Evolutionary conservation across 1,140 invertebrate genomes (phyloP), one percentile per base, ranked within the genome.

Genomic region (Drosophila kepulauana): DNA sequence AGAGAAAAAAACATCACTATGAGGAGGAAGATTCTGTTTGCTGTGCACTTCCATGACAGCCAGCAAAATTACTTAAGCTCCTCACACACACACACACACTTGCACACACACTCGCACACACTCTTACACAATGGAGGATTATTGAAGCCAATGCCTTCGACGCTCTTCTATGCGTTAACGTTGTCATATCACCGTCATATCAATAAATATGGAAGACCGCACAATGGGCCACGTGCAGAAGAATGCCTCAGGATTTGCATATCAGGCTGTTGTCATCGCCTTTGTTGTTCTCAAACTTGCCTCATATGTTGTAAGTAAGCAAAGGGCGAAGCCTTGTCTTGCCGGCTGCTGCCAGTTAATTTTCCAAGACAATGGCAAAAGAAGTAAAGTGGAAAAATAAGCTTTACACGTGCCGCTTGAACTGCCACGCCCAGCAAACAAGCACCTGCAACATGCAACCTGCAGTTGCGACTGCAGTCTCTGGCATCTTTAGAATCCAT

Each of bases 171-270:
- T 25, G 20, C 20, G 20, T 25, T 25, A 25, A 58, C 82, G 78
- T 77, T 87, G 84, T 88, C 82, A 80, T 84, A 87, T 87, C 84
- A 82, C 77, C 84, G 77, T 87, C 84, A 88, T 88, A 89, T 88
- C 84, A 88, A 88, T 88, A 88, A 88, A 88, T 88, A 84, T 89
- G 70, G 74, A 78, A 41, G 67, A 81, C 58, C 81, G 48, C 70
- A 88, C 77, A 88, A 88, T 84, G 84, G 85, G 80, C 69, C 73
- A 80, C 80, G 73, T 56, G 54, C 35, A 15, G 49, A 65, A 38
- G 65, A 61, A 54, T 65, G 68, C 28, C 61, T 30, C 65, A 61
- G 80, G 84, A 87, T 88, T 89, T 87, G 69, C 85, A 84, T 80
- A 69, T 59, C 71, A 56, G 57, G 16, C 64, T 61, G 71, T 48